phyloP scores from a whole-genome alignment of 2,113 vertebrate genomes.

The Pluvianellus socialis region DNA sequence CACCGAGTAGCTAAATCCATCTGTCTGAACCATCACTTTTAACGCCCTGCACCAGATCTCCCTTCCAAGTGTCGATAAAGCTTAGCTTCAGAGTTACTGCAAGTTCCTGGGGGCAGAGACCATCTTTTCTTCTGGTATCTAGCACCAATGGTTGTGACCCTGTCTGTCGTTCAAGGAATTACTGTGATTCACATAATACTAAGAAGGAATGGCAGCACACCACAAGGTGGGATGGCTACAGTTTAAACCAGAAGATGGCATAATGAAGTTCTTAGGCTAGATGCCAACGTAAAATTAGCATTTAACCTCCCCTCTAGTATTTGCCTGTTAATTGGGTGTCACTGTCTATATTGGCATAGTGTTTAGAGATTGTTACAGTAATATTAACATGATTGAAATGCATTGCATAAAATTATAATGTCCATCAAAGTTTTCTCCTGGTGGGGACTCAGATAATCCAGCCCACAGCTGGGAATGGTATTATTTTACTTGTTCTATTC shows the following conservation, averaged over 20 bases:
- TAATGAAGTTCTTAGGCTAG: slow-evolving; percentile 55
- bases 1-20: neutral
- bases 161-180: neutral
- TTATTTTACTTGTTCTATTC: slow-evolving; percentile 50
- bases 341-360: neutral
- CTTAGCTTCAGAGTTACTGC: neutral
- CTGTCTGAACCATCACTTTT: neutral
- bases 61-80: neutral
- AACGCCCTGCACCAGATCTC: neutral
- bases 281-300: slow-evolving; percentile 41
- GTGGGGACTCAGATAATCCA: slow-evolving; percentile 10
- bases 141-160: neutral
- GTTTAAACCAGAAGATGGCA: slow-evolving; percentile 58
- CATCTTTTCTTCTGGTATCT: neutral
- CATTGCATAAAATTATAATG: neutral
- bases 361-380: slow-evolving; percentile 19
- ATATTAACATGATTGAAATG: slow-evolving; percentile 8
- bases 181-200: neutral
- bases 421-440: slow-evolving; percentile 1
- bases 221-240: neutral
- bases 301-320: slow-evolving; percentile 32
- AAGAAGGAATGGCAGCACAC: neutral
- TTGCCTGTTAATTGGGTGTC: slow-evolving; percentile 38
- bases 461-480: slow-evolving; percentile 15
- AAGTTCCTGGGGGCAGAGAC: neutral